Evolutionary conservation across 2,888 invertebrate species (phyloP).

Genomic region (Stenichneumon culpator): DNA sequence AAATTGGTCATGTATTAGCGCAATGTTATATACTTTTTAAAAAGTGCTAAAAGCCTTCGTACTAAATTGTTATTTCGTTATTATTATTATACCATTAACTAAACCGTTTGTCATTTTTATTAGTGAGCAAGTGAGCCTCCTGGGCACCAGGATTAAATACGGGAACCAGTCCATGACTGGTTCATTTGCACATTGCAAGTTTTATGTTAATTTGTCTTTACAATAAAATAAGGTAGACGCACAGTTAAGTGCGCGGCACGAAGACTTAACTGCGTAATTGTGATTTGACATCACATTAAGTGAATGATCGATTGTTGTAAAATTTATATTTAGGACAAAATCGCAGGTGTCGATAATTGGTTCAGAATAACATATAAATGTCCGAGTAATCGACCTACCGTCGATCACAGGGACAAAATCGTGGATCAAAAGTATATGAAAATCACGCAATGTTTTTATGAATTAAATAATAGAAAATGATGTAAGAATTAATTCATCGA

Average conservation of each 20-base stretch:
- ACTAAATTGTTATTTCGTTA: constrained; percentile 11
- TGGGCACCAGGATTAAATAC: not conserved
- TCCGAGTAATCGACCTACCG: not conserved
- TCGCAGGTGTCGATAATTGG: constrained; percentile 2
- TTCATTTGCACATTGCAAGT: too few species aligned
- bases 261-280: not conserved
- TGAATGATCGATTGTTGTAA: constrained; percentile 15
- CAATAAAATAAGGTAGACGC: too few species aligned
- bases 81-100: constrained; percentile 12
- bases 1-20: not conserved
- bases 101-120: not conserved
- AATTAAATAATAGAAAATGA: not conserved
- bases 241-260: not conserved
- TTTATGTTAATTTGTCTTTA: too few species aligned
- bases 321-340: constrained; percentile 14
- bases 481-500: not conserved
- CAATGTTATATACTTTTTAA: not conserved
- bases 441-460: too few species aligned
- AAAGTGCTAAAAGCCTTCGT: constrained; percentile 10
- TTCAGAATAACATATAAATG: constrained; percentile 7
- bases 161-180: too few species aligned
- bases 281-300: not conserved
- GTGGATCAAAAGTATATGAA: too few species aligned
- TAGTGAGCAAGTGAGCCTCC: not conserved
- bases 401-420: too few species aligned